Percentiles rank a stretch among this genome's conserved stretches.
These are phyloP conservation scores for Aldrovandia affinis DNA, from an alignment of 2,797 vertebrate species.

Conservation along the genomic window DNA sequence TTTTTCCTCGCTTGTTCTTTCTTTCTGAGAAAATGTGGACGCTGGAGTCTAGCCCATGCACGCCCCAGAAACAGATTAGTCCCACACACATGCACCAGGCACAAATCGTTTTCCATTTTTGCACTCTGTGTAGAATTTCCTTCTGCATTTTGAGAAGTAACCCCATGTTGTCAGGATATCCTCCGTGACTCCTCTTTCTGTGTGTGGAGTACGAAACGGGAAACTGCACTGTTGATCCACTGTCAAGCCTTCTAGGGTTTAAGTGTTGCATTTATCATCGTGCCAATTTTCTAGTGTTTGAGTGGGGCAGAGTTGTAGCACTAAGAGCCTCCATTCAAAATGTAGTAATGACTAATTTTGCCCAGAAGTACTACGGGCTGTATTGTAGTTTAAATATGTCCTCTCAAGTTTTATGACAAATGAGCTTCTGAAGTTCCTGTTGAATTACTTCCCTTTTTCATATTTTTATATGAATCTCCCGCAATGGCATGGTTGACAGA, in stretches of 20 bases:
- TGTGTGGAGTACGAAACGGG: not conserved
- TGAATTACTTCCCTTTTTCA: conserved; percentile 20
- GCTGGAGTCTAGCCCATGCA: not conserved
- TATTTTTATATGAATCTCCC: not conserved
- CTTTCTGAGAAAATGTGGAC: not conserved
- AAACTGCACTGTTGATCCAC: not conserved
- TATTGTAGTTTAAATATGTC: not conserved
- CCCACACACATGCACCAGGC: conserved; percentile 11
- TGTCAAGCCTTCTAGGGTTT: not conserved
- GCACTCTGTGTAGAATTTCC: conserved; percentile 14
- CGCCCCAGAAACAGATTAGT: no score
- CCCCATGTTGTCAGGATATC: conserved; percentile 30
- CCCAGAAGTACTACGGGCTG: not conserved
- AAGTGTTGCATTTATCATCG: conserved; percentile 12
- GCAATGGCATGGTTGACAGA: not conserved
- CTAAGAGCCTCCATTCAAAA: conserved; percentile 21
- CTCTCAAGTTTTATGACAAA: not conserved
- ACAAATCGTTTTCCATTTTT: not conserved
- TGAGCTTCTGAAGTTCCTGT: not conserved
- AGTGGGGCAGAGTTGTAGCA: conserved; percentile 10
- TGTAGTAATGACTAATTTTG: not conserved
- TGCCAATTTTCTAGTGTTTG: conserved; percentile 15
- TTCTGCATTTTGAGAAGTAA: conserved; percentile 16
- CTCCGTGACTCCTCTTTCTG: conserved; percentile 15
- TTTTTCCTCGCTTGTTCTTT: not conserved